Percentiles rank a stretch among this genome's conserved stretches.
Evolutionary conservation across 2,888 invertebrate genomes (phyloP).

Genomic region (Agonopterix arenella): DNA sequence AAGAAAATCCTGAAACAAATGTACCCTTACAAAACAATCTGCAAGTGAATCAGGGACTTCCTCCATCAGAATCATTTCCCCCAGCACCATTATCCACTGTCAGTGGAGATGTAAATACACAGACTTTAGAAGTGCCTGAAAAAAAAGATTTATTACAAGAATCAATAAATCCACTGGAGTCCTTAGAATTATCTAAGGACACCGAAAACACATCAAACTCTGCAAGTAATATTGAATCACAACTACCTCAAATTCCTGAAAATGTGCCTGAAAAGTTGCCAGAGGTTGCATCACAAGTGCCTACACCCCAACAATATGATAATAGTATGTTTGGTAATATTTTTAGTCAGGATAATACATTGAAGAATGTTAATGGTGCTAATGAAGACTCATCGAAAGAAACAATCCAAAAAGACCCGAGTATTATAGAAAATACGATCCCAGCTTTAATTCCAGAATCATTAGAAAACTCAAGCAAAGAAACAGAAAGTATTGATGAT

Average conservation of each 20-base stretch:
- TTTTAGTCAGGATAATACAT: slow-evolving; percentile 9
- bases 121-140: slow-evolving; percentile 27
- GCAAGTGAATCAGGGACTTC: neutral
- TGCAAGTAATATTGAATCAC: slow-evolving; percentile 17
- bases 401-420: neutral
- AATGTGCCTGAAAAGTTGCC: slow-evolving; percentile 14
- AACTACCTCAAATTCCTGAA: slow-evolving; percentile 18
- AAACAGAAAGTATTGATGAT: neutral
- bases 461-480: neutral
- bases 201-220: slow-evolving; percentile 15
- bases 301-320: slow-evolving; percentile 6
- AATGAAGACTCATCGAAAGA: too few relatives aligned
- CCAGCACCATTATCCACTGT: slow-evolving; percentile 19
- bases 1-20: too few relatives aligned
- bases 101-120: slow-evolving; percentile 17
- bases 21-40: too few relatives aligned
- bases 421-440: neutral
- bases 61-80: slow-evolving; percentile 6
- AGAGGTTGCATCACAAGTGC: neutral
- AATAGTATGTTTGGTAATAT: slow-evolving; percentile 10
- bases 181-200: neutral
- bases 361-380: slow-evolving; percentile 1
- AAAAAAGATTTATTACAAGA: slow-evolving; percentile 27
- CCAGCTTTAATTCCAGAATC: neutral
- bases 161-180: slow-evolving; percentile 21